Percentiles rank a stretch among this genome's conserved stretches.
phyloP scores from a whole-genome alignment of 2,888 invertebrate species.

The Drosophila yooni region DNA sequence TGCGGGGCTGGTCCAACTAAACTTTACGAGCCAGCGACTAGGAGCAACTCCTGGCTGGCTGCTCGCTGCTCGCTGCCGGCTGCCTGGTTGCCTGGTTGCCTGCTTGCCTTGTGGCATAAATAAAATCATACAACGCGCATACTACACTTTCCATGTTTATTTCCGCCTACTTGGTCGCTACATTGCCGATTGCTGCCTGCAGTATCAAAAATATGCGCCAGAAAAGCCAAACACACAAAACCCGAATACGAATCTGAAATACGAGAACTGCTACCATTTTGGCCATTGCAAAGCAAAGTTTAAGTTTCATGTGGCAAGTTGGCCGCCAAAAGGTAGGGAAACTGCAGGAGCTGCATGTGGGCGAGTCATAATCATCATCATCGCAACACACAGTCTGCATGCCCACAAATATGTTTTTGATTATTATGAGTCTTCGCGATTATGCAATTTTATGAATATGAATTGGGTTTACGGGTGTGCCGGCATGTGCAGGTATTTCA shows the following conservation, averaged over 20 bases:
- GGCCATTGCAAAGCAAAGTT: slow-evolving; percentile 58
- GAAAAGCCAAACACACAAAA: slow-evolving; percentile 19
- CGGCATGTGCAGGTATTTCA: slow-evolving; percentile 50
- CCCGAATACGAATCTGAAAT: slow-evolving; percentile 19
- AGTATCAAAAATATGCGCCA: slow-evolving; percentile 61
- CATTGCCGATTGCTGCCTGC: slow-evolving; percentile 66
- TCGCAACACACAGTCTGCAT: slow-evolving; percentile 45
- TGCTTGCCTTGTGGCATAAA: slow-evolving; percentile 62
- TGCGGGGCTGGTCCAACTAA: slow-evolving; percentile 72
- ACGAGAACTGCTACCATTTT: slow-evolving; percentile 31
- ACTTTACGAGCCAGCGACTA: slow-evolving; percentile 71
- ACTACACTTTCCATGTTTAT: slow-evolving; percentile 49
- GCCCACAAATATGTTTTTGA: slow-evolving; percentile 82
- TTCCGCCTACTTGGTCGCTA: slow-evolving; percentile 78
- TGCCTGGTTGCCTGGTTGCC: slow-evolving; percentile 1
- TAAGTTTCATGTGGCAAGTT: slow-evolving; percentile 73
- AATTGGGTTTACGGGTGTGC: slow-evolving; percentile 65
- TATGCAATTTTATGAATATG: slow-evolving; percentile 82
- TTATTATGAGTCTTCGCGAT: slow-evolving; percentile 81
- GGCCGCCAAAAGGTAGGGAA: slow-evolving; percentile 32
- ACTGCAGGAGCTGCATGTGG: slow-evolving; percentile 26
- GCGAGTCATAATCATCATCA: slow-evolving; percentile 22
- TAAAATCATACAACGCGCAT: slow-evolving; percentile 68
- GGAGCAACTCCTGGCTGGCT: slow-evolving; percentile 36
- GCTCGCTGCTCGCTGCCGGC: slow-evolving; percentile 16